phyloP scores from a whole-genome alignment of 2,888 invertebrate genomes.

The Drepana falcataria region DNA sequence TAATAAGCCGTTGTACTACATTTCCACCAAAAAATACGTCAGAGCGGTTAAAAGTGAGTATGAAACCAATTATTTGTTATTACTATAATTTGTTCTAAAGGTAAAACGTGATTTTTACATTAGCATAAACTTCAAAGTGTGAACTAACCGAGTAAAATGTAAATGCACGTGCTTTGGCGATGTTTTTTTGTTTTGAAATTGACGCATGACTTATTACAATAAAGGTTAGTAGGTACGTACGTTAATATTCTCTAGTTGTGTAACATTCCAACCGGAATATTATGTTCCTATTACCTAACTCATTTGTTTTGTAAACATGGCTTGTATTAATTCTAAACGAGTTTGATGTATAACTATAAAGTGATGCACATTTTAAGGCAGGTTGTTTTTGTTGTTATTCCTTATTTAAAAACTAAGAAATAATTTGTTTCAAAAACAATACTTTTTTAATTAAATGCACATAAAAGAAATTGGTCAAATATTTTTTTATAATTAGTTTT shows the following conservation, averaged over 20 bases:
- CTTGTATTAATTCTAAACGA: neutral
- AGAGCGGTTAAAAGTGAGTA: neutral
- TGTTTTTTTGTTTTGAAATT: neutral
- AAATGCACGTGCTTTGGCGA: neutral
- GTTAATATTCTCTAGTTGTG: neutral
- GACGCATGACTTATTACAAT: neutral
- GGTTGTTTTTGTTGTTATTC: too few relatives aligned
- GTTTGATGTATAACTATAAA: too few relatives aligned
- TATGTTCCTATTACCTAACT: slow-evolving; percentile 1
- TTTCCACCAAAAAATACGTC: neutral
- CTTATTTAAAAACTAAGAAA: too few relatives aligned
- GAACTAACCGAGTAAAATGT: neutral
- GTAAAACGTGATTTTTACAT: neutral
- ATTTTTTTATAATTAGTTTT: too few relatives aligned
- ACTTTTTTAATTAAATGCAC: too few relatives aligned
- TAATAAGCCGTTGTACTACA: neutral
- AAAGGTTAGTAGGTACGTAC: neutral
- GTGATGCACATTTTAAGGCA: too few relatives aligned
- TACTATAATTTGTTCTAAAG: neutral
- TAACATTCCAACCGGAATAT: neutral
- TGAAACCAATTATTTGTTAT: neutral
- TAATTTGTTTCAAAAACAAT: too few relatives aligned
- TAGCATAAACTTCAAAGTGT: neutral
- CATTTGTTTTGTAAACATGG: slow-evolving; percentile 1
- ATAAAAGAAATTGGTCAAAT: too few relatives aligned